Evolutionary conservation across 1,140 invertebrate genomes (phyloP), one percentile per base, ranked within the genome.

Genomic region (Brachystomella parvula): DNA sequence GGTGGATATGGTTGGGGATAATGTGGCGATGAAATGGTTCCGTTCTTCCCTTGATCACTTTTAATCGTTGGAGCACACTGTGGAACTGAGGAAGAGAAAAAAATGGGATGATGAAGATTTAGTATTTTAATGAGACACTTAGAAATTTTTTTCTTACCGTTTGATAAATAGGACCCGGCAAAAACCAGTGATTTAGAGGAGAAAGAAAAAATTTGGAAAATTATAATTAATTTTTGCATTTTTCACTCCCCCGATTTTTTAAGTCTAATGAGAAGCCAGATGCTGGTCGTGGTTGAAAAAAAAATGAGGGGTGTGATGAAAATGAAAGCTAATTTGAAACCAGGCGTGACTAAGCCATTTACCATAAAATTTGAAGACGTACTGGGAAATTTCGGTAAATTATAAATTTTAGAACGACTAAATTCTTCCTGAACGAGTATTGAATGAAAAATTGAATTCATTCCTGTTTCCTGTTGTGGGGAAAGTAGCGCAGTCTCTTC

Each of bases 1-100:
- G 83, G 75, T 61, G 68, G 67, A 33, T 73, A 73, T 28, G 86
- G 83, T 68, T 82, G 80, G 30, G 88, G 88, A 76, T 86, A 89
- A 71, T 83, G 83, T 47, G 88, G 89, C 47, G 89, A 90, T 24
- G 84, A 84, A 63, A 93, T 83, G 1, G 85, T 84, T 9, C 90
- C 90, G 64, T 88, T 88, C 78, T 89, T 90, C 57, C 83, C 83
- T n/a, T 82, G 81, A 72, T 91, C 89, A 74, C 89, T 90, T 76
- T 82, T 87, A 75, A 88, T 87, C 28, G 84, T 80, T 74, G 87
- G 82, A 72, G 89, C 86, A 79, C 90, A 94, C 3, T 64, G 47
- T 2, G 64, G 64, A 21, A 71, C 70, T 71, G 39, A 6, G 49
- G 61, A 64, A 47, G 49, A 61, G 1, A 19, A 53, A 32, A 31